Conservation (phyloP, 1,140 invertebrate genomes). For the Muscidifurax raptorellus region DNA sequence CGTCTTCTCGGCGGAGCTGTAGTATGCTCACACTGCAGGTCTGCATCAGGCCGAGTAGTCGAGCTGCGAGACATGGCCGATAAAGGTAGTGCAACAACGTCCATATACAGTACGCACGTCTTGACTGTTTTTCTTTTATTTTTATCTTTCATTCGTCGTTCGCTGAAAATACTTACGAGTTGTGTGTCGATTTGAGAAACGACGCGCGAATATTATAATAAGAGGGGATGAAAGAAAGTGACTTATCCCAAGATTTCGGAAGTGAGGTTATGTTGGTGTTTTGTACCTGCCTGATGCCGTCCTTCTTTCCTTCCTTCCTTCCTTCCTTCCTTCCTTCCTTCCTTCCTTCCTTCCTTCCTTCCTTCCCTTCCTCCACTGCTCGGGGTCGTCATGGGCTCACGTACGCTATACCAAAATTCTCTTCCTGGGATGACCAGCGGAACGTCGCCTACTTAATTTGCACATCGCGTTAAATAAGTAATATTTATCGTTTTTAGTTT, state of each 20-base stretch:
- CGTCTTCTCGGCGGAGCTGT: neutral
- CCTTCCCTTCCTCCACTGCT: no score
- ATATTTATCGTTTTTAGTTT: neutral
- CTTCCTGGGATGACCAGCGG: neutral
- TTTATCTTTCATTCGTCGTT: neutral
- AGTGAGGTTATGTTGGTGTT: slow-evolving; percentile 31
- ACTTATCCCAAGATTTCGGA: neutral
- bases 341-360: neutral
- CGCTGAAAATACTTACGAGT: neutral
- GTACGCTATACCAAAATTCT: no score
- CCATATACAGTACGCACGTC: neutral
- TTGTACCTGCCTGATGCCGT: neutral
- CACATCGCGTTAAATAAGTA: no score
- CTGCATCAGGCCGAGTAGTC: neutral
- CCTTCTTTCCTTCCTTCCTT: no score
- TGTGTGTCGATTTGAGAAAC: neutral
- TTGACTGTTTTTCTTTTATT: neutral
- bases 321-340: no score
- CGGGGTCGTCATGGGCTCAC: no score
- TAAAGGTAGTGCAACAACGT: slow-evolving; percentile 45
- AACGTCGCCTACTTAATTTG: neutral
- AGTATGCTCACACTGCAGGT: neutral
- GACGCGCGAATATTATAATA: neutral
- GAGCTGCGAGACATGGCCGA: slow-evolving; percentile 28
- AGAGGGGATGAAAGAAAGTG: neutral